A percentile compares a stretch with the other conserved stretches of the same genome.
phyloP scores from a whole-genome alignment of 2,797 vertebrate genomes.

The Poeciliopsis paucimaculata region DNA sequence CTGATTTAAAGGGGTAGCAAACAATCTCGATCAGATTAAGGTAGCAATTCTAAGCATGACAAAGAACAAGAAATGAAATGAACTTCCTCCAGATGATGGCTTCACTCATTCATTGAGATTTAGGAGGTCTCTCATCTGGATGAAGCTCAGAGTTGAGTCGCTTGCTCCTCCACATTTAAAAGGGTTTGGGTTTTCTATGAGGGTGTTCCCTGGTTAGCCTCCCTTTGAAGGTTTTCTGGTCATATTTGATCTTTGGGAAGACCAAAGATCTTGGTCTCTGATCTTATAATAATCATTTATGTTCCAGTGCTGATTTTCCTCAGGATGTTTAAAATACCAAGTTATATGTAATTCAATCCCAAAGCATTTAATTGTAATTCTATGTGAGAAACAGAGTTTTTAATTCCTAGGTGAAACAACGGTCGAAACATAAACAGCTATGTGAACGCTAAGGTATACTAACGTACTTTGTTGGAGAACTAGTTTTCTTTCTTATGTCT shows the following conservation, averaged over 20 bases:
- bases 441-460: no score
- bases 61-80: not conserved
- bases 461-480: no score
- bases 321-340: not conserved
- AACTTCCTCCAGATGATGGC: not conserved
- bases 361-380: not conserved
- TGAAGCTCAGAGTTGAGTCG: not conserved
- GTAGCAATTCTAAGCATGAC: not conserved
- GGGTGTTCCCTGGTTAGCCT: not conserved
- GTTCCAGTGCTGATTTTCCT: not conserved
- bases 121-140: not conserved
- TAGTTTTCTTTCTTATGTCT: no score
- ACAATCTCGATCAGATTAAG: not conserved
- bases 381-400: no score
- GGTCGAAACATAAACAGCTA: no score
- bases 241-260: not conserved
- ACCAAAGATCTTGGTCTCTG: not conserved
- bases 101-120: not conserved
- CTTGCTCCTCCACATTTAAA: not conserved
- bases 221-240: not conserved
- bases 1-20: not conserved
- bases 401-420: no score
- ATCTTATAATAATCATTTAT: not conserved
- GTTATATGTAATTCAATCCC: not conserved
- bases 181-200: not conserved